Base-by-base conservation (phyloP, 2,888 invertebrate species). In the Cryptops parisi region DNA sequence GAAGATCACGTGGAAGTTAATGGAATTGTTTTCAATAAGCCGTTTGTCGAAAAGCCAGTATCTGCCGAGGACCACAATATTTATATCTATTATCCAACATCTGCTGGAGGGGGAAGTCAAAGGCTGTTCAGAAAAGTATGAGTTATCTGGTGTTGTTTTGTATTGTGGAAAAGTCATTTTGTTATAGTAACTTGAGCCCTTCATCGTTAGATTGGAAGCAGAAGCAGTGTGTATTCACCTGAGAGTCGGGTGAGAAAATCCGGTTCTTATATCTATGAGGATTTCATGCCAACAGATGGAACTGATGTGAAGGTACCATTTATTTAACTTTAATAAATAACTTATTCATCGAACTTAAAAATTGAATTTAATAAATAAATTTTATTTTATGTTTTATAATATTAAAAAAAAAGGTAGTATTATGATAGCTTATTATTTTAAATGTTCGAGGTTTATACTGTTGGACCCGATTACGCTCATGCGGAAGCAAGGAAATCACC, bases 201-300 rank as follows among this genome's bases (percentile, higher is more conserved):
- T 60, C 62, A 65, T 67, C n/a, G n/a, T 56, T 70, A 91, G 89
- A 94, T 98, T 69, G 97, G 96, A 60, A 94, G 94, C 68, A 80
- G 97, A 54, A 96, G 96, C 72, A 97, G 96, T 71, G 94, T 97
- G 55, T 99, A 99, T 70, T 96, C 94, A 0, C 90, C 93, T 5
- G 91, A 93, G 71, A 93, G 91, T 44, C 79, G 91, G 64, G 91
- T 99, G 5, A 77, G 98, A 53, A 94, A 91, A 72, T 89, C 89
- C 47, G 98, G 98, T 44, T 96, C 94, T 12, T 99, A 89, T 71
- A 96, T 99, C 67, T 99, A 99, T 70, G 98, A 99, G 76, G 97
- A 99, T 72, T 99, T 99, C 71, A 98, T 99, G 94, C 97, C 97
- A 4, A 98, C 98, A 38, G 98, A 98, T 77, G 98, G 98, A 3